These are phyloP conservation scores for Chrysogorgia sp. DNA, from an alignment of 92 coral and sea anemone species.

Conservation along the genomic window DNA sequence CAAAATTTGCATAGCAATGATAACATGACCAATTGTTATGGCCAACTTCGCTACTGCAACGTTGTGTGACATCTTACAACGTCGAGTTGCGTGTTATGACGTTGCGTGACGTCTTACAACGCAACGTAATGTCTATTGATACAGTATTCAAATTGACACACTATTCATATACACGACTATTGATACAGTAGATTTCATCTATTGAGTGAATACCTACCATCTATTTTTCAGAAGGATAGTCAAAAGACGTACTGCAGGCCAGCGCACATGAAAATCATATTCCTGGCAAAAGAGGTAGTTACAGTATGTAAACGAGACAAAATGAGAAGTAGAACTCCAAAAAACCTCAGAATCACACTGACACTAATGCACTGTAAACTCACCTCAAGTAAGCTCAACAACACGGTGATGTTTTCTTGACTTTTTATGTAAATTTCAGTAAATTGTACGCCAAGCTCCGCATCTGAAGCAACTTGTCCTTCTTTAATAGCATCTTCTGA, in stretches of 20 bases:
- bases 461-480: constrained; percentile 79
- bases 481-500: constrained; percentile 61
- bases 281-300: constrained; percentile 60
- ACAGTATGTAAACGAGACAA: background rate
- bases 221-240: constrained; percentile 90
- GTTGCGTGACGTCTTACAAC: too few species aligned
- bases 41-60: too few species aligned
- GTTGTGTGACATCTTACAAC: too few species aligned
- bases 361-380: background rate
- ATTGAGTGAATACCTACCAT: constrained; percentile 56
- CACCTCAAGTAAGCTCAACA: constrained; percentile 89
- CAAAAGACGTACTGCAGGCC: constrained; percentile 95
- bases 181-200: too few species aligned
- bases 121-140: background rate
- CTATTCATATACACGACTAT: too few species aligned
- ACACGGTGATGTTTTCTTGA: constrained; percentile 81
- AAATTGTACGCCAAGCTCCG: constrained; percentile 90
- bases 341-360: background rate
- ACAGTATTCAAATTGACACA: background rate
- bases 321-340: background rate
- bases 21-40: too few species aligned
- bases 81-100: too few species aligned
- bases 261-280: constrained; percentile 94
- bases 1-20: too few species aligned
- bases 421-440: constrained; percentile 97